A percentile compares a stretch with the other conserved stretches of the same genome.
Evolutionary conservation across 2,113 vertebrate genomes (phyloP).

Genomic region (Catagonus wagneri): DNA sequence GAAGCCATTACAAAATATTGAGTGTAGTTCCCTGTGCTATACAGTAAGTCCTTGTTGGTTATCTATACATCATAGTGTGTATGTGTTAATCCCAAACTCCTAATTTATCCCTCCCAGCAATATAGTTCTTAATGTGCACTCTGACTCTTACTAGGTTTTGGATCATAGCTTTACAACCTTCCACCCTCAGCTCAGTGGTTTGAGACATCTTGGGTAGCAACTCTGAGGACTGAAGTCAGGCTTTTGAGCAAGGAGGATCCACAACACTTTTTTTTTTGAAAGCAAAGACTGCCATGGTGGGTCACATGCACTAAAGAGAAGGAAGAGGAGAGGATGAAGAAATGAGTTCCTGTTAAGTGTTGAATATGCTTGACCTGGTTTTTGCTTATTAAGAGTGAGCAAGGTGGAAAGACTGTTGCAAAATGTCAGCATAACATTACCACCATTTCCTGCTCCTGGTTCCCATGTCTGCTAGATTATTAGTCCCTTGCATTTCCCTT

Average conservation of each 20-base stretch:
- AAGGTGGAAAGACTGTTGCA: background rate
- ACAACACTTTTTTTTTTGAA: background rate
- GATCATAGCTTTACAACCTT: background rate
- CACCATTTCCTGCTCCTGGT: background rate
- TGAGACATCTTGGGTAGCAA: background rate
- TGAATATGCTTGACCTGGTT: background rate
- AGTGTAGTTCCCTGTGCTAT: no score
- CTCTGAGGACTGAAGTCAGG: background rate
- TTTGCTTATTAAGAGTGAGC: background rate
- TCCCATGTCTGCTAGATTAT: background rate
- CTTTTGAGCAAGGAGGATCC: conserved; percentile 11
- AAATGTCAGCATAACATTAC: background rate
- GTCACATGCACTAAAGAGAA: background rate
- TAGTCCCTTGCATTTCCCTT: background rate
- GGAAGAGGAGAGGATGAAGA: background rate
- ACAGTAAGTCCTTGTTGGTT: no score
- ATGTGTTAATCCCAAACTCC: no score
- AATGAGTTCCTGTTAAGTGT: background rate
- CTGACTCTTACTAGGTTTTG: background rate
- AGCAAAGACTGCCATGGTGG: background rate
- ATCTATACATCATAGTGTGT: no score
- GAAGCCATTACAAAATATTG: no score
- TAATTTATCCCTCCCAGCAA: background rate
- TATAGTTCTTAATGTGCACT: fast-evolving
- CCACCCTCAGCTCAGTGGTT: background rate